Percentiles rank a stretch among this genome's conserved stretches.
phyloP scores from a whole-genome alignment of 2,888 invertebrate species.

The Oeneis ivallda region DNA sequence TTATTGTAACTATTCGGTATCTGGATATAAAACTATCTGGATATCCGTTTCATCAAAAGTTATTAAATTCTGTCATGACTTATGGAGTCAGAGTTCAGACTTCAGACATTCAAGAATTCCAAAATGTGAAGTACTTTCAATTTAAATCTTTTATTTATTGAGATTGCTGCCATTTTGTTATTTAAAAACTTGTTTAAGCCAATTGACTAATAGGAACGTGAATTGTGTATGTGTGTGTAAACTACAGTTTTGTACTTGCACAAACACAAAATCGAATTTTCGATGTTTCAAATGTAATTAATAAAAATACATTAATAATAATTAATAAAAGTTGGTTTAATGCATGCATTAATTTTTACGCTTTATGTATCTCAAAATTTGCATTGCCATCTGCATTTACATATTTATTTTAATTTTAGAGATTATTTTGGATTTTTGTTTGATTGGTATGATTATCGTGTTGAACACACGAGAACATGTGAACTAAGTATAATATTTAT shows the following conservation, averaged over 20 bases:
- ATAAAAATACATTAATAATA: too few relatives aligned
- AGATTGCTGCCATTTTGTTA: not conserved
- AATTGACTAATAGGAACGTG: too few relatives aligned
- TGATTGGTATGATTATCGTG: too few relatives aligned
- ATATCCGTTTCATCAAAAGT: too few relatives aligned
- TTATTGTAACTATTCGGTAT: too few relatives aligned
- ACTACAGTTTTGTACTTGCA: not conserved
- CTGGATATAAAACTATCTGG: too few relatives aligned
- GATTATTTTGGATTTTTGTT: not conserved
- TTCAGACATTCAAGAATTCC: not conserved
- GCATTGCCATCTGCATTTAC: slow-evolving; percentile 11
- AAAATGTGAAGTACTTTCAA: slow-evolving; percentile 5
- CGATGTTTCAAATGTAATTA: too few relatives aligned
- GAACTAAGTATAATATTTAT: not conserved
- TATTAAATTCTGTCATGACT: not conserved
- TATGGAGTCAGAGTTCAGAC: not conserved
- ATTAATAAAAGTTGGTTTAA: too few relatives aligned
- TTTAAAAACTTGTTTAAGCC: not conserved
- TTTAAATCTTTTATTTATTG: slow-evolving; percentile 1
- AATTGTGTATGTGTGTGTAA: not conserved
- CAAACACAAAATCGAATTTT: too few relatives aligned
- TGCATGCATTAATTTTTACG: too few relatives aligned
- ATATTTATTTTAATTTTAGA: slow-evolving; percentile 1
- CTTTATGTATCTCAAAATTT: not conserved
- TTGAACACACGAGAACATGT: not conserved